phyloP scores from a whole-genome alignment of 2,888 invertebrate genomes.

The Nomada fabriciana region DNA sequence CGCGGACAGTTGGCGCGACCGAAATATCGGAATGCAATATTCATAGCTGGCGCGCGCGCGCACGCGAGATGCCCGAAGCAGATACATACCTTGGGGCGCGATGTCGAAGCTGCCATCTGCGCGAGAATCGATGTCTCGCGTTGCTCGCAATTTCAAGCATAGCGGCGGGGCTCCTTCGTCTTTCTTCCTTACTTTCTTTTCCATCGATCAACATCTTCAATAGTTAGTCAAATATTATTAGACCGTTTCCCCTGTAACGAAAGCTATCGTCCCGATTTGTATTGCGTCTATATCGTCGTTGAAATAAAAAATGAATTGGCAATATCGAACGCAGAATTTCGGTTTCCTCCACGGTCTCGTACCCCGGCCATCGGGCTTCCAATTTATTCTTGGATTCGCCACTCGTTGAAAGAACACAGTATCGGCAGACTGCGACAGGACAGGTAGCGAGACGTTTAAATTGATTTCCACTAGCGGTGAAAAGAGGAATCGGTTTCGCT shows the following conservation, averaged over 20 bases:
- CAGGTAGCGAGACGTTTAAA: slow-evolving; percentile 11
- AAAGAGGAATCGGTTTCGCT: slow-evolving; percentile 9
- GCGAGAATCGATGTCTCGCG: slow-evolving; percentile 36
- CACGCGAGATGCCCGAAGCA: slow-evolving; percentile 39
- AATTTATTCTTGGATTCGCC: too few species aligned
- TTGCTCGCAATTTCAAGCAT: slow-evolving; percentile 18
- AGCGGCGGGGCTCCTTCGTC: neutral
- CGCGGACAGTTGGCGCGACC: slow-evolving; percentile 62
- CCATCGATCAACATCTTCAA: neutral
- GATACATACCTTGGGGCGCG: slow-evolving; percentile 54
- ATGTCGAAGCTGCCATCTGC: slow-evolving; percentile 39
- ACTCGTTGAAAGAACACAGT: neutral
- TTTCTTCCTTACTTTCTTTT: neutral
- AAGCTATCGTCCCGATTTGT: too few species aligned
- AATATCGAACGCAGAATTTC: too few species aligned
- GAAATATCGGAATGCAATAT: slow-evolving; percentile 76
- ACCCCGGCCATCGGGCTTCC: too few species aligned
- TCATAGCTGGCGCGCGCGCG: slow-evolving; percentile 56
- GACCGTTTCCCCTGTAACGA: too few species aligned
- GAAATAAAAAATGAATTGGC: too few species aligned
- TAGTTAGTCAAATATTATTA: too few species aligned
- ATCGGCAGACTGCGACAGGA: neutral
- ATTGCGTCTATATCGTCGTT: too few species aligned
- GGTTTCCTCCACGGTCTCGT: too few species aligned
- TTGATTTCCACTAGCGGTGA: slow-evolving; percentile 4